Conservation (phyloP, 2,797 vertebrate species). For the Hemitrygon akajei region DNA sequence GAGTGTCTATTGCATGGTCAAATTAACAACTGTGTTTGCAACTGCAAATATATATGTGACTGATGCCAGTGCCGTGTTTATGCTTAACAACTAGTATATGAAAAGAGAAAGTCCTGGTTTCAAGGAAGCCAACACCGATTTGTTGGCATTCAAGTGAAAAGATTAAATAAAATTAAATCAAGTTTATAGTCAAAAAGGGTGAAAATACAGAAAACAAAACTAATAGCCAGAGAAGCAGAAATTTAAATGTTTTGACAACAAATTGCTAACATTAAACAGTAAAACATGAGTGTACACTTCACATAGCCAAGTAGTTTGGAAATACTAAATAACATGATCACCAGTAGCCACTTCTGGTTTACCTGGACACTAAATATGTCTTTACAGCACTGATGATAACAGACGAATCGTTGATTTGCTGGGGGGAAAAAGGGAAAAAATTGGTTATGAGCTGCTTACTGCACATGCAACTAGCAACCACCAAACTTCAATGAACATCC, state of each 20-base stretch:
- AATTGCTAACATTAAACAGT: not conserved
- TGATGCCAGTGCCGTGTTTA: not conserved
- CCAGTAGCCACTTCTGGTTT: slow-evolving; percentile 45
- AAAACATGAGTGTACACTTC: not conserved
- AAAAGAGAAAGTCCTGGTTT: not conserved
- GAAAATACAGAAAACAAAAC: not conserved
- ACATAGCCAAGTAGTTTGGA: not conserved
- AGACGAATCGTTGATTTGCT: slow-evolving; percentile 94
- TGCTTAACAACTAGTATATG: not conserved
- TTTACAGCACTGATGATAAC: slow-evolving; percentile 90
- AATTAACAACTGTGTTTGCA: no score
- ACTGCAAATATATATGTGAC: not conserved
- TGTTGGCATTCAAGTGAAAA: slow-evolving; percentile 6
- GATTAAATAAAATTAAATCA: not conserved
- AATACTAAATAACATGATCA: not conserved
- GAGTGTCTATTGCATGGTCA: not conserved
- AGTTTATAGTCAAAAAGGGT: not conserved
- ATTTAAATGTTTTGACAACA: not conserved
- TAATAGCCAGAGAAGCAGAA: not conserved
- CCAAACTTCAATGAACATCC: not conserved
- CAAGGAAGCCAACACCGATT: not conserved
- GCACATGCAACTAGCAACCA: not conserved
- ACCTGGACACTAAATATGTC: slow-evolving; percentile 76
- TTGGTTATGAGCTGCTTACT: not conserved
- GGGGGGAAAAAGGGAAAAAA: slow-evolving; percentile 44